These are phyloP conservation scores for Danio rerio DNA, from an alignment of 2,113 vertebrate genomes.

Conservation along the genomic window DNA sequence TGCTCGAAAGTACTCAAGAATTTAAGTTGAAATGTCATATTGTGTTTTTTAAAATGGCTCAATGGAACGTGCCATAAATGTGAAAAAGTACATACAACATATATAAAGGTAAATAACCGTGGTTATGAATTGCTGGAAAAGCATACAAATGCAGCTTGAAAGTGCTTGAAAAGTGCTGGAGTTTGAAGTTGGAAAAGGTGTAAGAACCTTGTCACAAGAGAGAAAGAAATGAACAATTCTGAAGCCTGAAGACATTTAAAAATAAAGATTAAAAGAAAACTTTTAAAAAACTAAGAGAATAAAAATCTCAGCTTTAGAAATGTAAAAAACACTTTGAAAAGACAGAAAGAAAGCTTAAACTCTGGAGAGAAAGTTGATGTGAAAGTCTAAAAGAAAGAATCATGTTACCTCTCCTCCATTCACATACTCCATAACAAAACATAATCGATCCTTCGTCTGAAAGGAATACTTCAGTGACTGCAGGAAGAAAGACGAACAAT, in stretches of 20 bases:
- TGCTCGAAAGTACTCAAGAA: no score
- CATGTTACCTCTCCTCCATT: constrained; percentile 93
- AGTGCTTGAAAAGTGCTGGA: no score
- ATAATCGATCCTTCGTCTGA: constrained; percentile 97
- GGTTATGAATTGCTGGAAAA: no score
- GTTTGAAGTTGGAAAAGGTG: no score
- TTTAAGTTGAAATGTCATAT: no score
- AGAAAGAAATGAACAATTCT: no score
- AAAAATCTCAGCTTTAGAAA: not conserved
- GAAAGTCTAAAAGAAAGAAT: not conserved
- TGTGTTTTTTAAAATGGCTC: no score
- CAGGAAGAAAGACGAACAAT: constrained; percentile 67
- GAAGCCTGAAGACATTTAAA: not conserved
- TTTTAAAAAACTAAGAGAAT: not conserved
- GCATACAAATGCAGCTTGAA: no score
- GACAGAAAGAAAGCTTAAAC: not conserved
- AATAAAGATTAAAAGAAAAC: not conserved
- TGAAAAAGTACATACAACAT: no score
- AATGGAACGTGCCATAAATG: no score
- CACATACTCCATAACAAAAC: constrained; percentile 98
- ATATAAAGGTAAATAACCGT: no score
- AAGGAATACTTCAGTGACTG: constrained; percentile 98
- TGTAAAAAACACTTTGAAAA: not conserved
- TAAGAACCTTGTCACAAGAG: no score
- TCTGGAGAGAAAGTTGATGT: not conserved